Conservation (phyloP, 2,888 invertebrate species). For the Stomorhina lunata region DNA sequence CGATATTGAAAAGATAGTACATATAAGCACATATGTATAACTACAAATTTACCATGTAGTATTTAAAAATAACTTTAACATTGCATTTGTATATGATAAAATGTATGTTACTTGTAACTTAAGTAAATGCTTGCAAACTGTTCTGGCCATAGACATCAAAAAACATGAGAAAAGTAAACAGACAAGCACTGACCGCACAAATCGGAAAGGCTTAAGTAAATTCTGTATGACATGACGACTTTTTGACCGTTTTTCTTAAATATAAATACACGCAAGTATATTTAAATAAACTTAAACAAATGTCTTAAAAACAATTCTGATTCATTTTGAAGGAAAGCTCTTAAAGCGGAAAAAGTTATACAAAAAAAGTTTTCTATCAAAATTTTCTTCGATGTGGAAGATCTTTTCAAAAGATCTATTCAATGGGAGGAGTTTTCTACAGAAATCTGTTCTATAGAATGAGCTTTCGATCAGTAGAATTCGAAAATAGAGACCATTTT, state of each 20-base stretch:
- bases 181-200: conserved; percentile 32
- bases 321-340: too few relatives aligned
- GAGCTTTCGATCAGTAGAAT: too few relatives aligned
- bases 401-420: too few relatives aligned
- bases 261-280: background rate
- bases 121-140: background rate
- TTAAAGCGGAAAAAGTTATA: too few relatives aligned
- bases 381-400: too few relatives aligned
- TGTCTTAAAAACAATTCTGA: too few relatives aligned
- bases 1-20: background rate
- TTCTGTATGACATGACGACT: conserved; percentile 31
- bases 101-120: background rate
- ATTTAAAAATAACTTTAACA: too few relatives aligned
- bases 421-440: too few relatives aligned
- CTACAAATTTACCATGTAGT: background rate
- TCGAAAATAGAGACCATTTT: too few relatives aligned
- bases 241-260: background rate
- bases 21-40: background rate
- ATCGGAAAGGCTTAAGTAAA: conserved; percentile 2
- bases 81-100: background rate
- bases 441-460: too few relatives aligned
- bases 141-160: conserved; percentile 1
- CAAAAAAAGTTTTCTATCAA: too few relatives aligned
- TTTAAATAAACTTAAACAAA: background rate
- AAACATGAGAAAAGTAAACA: conserved; percentile 11